Conservation (phyloP, 2,797 vertebrate genomes). For the Protosalanx chinensis region DNA sequence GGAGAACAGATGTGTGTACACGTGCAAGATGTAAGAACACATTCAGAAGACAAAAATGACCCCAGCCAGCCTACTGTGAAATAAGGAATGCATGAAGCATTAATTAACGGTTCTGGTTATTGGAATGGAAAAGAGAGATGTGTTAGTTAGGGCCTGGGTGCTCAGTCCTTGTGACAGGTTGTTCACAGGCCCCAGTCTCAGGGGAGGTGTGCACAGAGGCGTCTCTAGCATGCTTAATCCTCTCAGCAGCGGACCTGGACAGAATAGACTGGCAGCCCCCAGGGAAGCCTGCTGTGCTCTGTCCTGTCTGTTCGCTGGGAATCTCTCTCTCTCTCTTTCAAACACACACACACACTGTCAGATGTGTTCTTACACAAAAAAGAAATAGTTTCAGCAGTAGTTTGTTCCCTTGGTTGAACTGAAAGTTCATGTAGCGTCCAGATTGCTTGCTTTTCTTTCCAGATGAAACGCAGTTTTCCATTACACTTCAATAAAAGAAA, state of each 20-base stretch:
- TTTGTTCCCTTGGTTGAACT: constrained; percentile 1
- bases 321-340: constrained; percentile 38
- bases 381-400: constrained; percentile 39
- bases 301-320: constrained; percentile 49
- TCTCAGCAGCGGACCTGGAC: constrained; percentile 53
- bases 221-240: constrained; percentile 46
- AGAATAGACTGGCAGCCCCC: constrained; percentile 48
- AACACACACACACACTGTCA: constrained; percentile 57
- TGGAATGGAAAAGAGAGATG: constrained; percentile 26
- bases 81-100: constrained; percentile 12
- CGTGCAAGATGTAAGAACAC: neutral
- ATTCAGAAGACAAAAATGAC: neutral
- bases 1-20: constrained; percentile 3
- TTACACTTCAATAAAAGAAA: no score
- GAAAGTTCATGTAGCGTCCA: neutral
- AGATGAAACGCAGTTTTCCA: no score
- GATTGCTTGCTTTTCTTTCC: neutral
- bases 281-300: constrained; percentile 45
- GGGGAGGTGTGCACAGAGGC: constrained; percentile 43
- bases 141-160: constrained; percentile 35
- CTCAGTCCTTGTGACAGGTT: constrained; percentile 51
- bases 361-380: constrained; percentile 52
- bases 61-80: neutral
- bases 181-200: constrained; percentile 44
- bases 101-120: constrained; percentile 40